These are phyloP conservation scores for Ptiloglossa arizonensis DNA, from an alignment of 1,140 invertebrate genomes.

Conservation along the genomic window DNA sequence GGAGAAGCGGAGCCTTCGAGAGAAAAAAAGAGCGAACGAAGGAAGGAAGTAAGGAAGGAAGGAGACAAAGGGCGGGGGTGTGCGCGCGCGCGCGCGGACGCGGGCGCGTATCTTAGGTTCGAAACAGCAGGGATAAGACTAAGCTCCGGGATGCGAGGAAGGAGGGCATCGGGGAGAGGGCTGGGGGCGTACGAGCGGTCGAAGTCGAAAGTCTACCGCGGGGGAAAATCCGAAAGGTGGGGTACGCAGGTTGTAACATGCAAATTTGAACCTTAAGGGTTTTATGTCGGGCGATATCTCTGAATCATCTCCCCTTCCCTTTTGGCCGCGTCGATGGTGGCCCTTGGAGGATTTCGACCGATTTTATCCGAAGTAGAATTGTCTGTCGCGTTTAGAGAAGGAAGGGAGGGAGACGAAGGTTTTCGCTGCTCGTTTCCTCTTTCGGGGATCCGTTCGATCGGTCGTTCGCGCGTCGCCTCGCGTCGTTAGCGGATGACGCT, in stretches of 20 bases:
- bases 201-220: slow-evolving; percentile 59
- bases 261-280: slow-evolving; percentile 82
- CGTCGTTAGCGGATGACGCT: slow-evolving; percentile 30
- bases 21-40: background rate
- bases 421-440: slow-evolving; percentile 45
- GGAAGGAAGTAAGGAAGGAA: background rate
- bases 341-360: slow-evolving; percentile 64
- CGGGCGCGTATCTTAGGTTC: slow-evolving; percentile 72
- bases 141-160: slow-evolving; percentile 60
- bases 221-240: slow-evolving; percentile 56
- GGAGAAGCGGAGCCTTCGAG: background rate
- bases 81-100: background rate
- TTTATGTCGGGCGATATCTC: slow-evolving; percentile 81
- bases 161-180: slow-evolving; percentile 44
- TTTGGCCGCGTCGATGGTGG: slow-evolving; percentile 58
- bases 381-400: slow-evolving; percentile 65
- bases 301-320: slow-evolving; percentile 74
- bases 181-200: slow-evolving; percentile 48
- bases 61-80: background rate
- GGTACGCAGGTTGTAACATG: slow-evolving; percentile 79
- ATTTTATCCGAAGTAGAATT: slow-evolving; percentile 76
- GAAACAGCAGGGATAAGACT: slow-evolving; percentile 76
- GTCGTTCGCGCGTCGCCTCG: slow-evolving; percentile 24
- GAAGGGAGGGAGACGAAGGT: slow-evolving; percentile 31
- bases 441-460: slow-evolving; percentile 15